Percentiles rank a stretch among this genome's conserved stretches.
phyloP scores from a whole-genome alignment of 2,888 invertebrate genomes.

The Meta bourneti region DNA sequence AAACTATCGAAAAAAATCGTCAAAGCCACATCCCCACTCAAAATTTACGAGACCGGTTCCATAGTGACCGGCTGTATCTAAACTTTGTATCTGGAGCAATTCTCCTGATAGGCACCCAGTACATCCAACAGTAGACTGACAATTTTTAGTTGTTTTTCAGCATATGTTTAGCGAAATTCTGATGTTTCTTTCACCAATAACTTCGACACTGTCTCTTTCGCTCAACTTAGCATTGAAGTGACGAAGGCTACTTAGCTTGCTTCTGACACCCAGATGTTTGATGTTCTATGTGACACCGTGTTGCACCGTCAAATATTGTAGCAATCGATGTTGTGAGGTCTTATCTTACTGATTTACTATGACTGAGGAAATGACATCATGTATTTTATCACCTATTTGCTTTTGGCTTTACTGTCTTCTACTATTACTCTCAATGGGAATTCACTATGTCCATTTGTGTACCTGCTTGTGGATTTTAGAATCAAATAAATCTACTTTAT shows the following conservation, averaged over 20 bases:
- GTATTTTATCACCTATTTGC: constrained; percentile 64
- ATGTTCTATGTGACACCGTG: constrained; percentile 29
- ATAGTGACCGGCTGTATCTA: too few species aligned
- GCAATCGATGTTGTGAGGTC: constrained; percentile 63
- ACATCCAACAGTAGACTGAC: too few species aligned
- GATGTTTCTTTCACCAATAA: not conserved
- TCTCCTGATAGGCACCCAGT: too few species aligned
- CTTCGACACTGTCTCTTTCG: not conserved
- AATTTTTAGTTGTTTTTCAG: too few species aligned
- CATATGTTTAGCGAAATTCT: not conserved
- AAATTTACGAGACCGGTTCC: too few species aligned
- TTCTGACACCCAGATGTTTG: constrained; percentile 31
- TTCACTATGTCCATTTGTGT: constrained; percentile 71
- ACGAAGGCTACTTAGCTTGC: not conserved
- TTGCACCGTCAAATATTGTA: constrained; percentile 50
- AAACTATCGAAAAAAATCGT: too few species aligned
- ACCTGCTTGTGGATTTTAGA: constrained; percentile 69
- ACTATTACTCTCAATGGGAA: constrained; percentile 44
- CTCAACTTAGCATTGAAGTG: not conserved
- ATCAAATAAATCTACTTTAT: constrained; percentile 71
- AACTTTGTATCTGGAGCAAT: too few species aligned
- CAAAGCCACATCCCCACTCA: too few species aligned
- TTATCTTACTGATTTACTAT: constrained; percentile 16
- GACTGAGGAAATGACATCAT: constrained; percentile 28
- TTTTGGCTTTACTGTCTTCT: constrained; percentile 43